Base-by-base conservation (phyloP, 2,113 vertebrate species). In the Syngnathoides biaculeatus region DNA sequence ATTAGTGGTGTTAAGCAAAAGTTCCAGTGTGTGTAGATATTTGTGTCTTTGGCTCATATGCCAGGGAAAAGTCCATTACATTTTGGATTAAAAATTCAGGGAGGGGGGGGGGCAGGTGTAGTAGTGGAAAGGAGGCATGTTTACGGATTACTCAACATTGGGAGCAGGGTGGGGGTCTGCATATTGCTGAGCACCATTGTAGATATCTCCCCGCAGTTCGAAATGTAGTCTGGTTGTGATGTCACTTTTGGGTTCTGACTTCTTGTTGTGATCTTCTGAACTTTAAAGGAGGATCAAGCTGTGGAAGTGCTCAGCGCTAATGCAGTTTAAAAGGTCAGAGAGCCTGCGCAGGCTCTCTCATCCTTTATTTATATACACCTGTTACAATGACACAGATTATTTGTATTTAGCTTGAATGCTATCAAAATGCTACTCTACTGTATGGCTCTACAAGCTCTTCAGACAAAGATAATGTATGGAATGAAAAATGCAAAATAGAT, bases 271-370 rank as follows among this genome's bases (percentile, higher is more conserved):
- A 50, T 65, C 60, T 14, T 38, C 53, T 65, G 68, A 65, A 78
- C 62, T 42, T 19, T 19, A 69, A 27, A 43, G 57, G n/a, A 74
- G 26, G 61, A 65, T 68, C 61, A 64, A 66, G 75, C 73, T 70
- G 62, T 56, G 22, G 69, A 24, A 8, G 48, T 55, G 8, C 27
- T 42, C 40, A 50, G 48, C 45, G 22, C n/a, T 52, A 55, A 55
- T 55, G 52, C 52, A 55, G 22, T 55, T 55, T 24, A 24, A 55
- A 55, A 26, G 22, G 52, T 55, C 50, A 24, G 1, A 8, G 4
- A 53, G 50, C 50, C 11, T 55, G 52, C 50, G 22, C 50, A 53
- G 20, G 22, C 52, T 55, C 24, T 24, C 24, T 26, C 52, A 55
- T 55, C 15, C 17, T 35, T 35, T 15, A 47, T 47, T 47, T 47